These are phyloP conservation scores for Prosopocoilus inquinatus DNA, from an alignment of 2,888 invertebrate genomes.

Conservation along the genomic window DNA sequence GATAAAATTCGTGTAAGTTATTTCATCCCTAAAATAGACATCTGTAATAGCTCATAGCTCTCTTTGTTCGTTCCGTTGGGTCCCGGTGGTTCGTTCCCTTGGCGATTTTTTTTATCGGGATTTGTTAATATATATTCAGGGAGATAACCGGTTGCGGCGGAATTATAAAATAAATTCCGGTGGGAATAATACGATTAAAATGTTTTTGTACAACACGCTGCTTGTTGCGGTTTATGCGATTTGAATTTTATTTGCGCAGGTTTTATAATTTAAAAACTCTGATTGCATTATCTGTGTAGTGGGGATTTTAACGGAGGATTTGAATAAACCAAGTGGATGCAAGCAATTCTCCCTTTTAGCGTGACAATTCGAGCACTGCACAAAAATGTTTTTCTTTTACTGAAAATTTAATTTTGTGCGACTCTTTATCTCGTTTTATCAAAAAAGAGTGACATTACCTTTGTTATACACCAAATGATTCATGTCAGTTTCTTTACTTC, in stretches of 20 bases:
- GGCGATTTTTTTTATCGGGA: slow-evolving; percentile 13
- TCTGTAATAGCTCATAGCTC: too few species aligned
- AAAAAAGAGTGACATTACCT: too few species aligned
- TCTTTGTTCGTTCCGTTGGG: too few species aligned
- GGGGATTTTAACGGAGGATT: slow-evolving; percentile 4
- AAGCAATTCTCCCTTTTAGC: too few species aligned
- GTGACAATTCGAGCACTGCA: too few species aligned
- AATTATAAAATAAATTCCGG: slow-evolving; percentile 40
- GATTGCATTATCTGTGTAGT: slow-evolving; percentile 16
- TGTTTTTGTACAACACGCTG: slow-evolving; percentile 32
- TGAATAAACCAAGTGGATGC: slow-evolving; percentile 4
- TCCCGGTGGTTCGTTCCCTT: neutral
- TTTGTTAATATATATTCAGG: slow-evolving; percentile 19
- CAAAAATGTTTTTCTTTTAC: too few species aligned
- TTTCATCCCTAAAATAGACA: too few species aligned
- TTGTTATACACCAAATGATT: too few species aligned
- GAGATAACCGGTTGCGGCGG: slow-evolving; percentile 32
- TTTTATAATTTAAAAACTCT: slow-evolving; percentile 35
- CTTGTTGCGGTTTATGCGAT: slow-evolving; percentile 27
- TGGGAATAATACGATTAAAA: slow-evolving; percentile 42
- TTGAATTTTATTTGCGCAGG: slow-evolving; percentile 38
- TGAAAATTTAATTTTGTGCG: too few species aligned
- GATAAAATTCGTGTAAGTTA: too few species aligned
- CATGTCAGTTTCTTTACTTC: too few species aligned
- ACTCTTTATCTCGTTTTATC: too few species aligned